phyloP scores from a whole-genome alignment of 2,113 vertebrate species.

The Lynx canadensis region DNA sequence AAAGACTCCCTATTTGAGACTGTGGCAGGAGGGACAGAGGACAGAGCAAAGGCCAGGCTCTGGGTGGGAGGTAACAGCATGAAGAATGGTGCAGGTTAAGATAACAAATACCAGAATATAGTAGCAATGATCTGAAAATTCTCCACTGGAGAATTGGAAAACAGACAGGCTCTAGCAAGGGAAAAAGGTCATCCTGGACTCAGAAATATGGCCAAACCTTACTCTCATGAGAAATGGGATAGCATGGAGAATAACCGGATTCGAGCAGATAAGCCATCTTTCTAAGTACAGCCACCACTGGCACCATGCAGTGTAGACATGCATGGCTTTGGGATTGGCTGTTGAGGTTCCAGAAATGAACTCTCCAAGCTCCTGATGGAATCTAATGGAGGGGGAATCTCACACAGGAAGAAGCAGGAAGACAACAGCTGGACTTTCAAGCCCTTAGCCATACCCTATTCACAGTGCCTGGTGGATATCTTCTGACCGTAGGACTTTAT shows the following conservation, averaged over 20 bases:
- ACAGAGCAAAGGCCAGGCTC: background rate
- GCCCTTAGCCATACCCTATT: conserved; percentile 26
- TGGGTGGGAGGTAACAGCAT: background rate
- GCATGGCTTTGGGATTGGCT: background rate
- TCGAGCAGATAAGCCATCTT: conserved; percentile 33
- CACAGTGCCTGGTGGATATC: conserved; percentile 90
- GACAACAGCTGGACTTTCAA: background rate
- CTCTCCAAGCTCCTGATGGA: background rate
- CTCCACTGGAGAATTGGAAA: conserved; percentile 27
- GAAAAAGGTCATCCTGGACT: background rate
- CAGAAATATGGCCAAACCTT: background rate
- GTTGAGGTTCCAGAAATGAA: conserved; percentile 32
- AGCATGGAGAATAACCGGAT: conserved; percentile 18
- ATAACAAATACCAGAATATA: conserved; percentile 34
- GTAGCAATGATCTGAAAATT: conserved; percentile 41
- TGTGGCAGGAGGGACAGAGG: background rate
- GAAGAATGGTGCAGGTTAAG: conserved; percentile 44
- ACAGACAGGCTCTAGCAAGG: background rate
- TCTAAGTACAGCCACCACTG: background rate
- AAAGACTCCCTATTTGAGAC: background rate
- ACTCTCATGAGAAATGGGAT: background rate
- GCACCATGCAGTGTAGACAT: conserved; percentile 35
- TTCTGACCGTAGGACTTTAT: conserved; percentile 94
- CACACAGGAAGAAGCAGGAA: conserved; percentile 31
- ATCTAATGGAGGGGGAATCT: background rate